Evolutionary conservation across 2,888 invertebrate species (phyloP).

Genomic region (Villa cingulata): DNA sequence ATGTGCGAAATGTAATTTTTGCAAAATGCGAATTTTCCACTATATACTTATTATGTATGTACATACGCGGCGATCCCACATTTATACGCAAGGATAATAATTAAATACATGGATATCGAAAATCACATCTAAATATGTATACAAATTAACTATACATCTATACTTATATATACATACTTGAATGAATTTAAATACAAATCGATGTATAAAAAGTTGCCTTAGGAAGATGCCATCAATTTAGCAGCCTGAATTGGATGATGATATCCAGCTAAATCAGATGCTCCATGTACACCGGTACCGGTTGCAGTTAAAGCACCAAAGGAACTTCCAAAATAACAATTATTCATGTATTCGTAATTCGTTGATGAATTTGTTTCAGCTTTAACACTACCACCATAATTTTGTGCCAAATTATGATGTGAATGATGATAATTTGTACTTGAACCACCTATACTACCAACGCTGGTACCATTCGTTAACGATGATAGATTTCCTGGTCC

Average conservation of each 20-base stretch:
- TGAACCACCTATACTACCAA: conserved; percentile 2
- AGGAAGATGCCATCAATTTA: conserved; percentile 72
- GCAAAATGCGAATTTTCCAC: no score
- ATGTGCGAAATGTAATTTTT: no score
- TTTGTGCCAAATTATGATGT: conserved; percentile 15
- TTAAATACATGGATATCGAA: no score
- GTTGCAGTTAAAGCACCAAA: conserved; percentile 30
- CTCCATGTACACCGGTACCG: conserved; percentile 24
- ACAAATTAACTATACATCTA: no score
- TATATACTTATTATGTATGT: no score
- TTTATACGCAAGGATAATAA: no score
- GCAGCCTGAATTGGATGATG: conserved; percentile 75
- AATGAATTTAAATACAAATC: no score
- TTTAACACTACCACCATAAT: conserved; percentile 28
- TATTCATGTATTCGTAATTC: conserved; percentile 37
- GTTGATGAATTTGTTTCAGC: conserved; percentile 31
- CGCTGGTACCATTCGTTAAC: conserved; percentile 6
- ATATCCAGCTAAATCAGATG: conserved; percentile 55
- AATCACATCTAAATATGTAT: no score
- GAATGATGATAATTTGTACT: conserved; percentile 30
- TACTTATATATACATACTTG: no score
- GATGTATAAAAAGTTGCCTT: conserved; percentile 20
- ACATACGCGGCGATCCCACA: no score
- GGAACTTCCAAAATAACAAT: conserved; percentile 35
- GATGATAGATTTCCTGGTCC: conserved; percentile 11